Conservation (phyloP, 1,140 invertebrate genomes). For the Drosophila novamexicana region DNA sequence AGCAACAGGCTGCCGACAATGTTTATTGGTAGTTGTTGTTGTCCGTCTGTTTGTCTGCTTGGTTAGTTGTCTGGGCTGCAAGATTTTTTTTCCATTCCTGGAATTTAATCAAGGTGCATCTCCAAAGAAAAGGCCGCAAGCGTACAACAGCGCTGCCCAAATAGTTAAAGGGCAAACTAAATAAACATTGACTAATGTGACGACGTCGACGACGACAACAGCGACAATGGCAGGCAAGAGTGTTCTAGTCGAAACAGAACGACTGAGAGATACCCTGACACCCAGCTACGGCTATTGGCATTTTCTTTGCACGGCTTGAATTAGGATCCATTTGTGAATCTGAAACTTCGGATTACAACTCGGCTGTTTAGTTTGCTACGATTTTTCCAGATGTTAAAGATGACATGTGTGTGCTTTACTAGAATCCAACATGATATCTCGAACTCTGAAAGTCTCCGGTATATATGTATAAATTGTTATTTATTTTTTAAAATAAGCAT, state of each 20-base stretch:
- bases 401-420: no score
- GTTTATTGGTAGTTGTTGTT: conserved; percentile 21
- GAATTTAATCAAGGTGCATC: conserved; percentile 82
- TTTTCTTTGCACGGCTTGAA: no score
- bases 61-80: conserved; percentile 23
- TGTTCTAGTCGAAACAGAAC: background rate
- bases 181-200: conserved; percentile 64
- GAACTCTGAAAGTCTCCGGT: no score
- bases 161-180: conserved; percentile 75
- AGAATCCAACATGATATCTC: no score
- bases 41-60: conserved; percentile 5
- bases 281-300: background rate
- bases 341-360: no score
- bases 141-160: conserved; percentile 53
- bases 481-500: no score
- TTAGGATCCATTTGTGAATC: no score
- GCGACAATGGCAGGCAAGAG: background rate
- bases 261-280: background rate
- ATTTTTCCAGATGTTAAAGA: no score
- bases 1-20: conserved; percentile 16
- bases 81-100: conserved; percentile 65
- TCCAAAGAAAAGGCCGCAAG: conserved; percentile 48
- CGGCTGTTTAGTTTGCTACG: no score
- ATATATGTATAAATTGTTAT: no score
- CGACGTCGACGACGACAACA: conserved; percentile 33